These are phyloP conservation scores for Centropyge bicolor DNA, from an alignment of 2,797 vertebrate species.

Conservation along the genomic window DNA sequence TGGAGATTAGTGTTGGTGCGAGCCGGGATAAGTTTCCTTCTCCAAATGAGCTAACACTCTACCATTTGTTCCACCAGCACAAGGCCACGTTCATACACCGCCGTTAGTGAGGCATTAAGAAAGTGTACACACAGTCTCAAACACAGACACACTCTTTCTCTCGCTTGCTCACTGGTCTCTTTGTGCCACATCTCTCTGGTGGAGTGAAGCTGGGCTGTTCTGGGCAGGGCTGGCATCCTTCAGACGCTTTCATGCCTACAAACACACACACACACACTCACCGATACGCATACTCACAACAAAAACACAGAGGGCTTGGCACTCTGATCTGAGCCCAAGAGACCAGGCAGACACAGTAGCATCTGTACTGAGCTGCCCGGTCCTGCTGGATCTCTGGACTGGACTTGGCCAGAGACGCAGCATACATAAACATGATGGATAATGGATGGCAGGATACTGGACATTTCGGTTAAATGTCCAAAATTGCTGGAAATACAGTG, in stretches of 20 bases:
- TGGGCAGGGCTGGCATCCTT: slow-evolving; percentile 74
- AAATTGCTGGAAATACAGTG: slow-evolving; percentile 35
- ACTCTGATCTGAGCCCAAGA: slow-evolving; percentile 63
- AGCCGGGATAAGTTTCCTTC: slow-evolving; percentile 72
- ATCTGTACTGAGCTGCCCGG: slow-evolving; percentile 67
- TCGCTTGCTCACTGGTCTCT: slow-evolving; percentile 74
- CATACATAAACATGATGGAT: slow-evolving; percentile 47
- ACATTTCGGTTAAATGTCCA: slow-evolving; percentile 37
- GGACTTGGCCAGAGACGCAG: slow-evolving; percentile 45
- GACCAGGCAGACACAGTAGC: slow-evolving; percentile 69
- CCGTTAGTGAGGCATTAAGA: slow-evolving; percentile 73
- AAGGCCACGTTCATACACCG: slow-evolving; percentile 83
- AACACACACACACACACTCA: slow-evolving; percentile 51
- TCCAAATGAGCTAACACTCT: slow-evolving; percentile 82
- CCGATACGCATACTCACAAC: slow-evolving; percentile 51
- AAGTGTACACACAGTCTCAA: slow-evolving; percentile 59
- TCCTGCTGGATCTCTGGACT: slow-evolving; percentile 41
- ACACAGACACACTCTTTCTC: slow-evolving; percentile 75
- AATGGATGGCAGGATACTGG: slow-evolving; percentile 20
- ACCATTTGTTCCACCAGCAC: slow-evolving; percentile 82
- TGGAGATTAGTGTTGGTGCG: slow-evolving; percentile 55
- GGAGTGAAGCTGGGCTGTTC: slow-evolving; percentile 65
- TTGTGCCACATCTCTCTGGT: slow-evolving; percentile 75
- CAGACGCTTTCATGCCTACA: slow-evolving; percentile 54
- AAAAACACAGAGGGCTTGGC: slow-evolving; percentile 64